phyloP scores from a whole-genome alignment of 2,888 invertebrate species.

The Parthenolecanium corni region DNA sequence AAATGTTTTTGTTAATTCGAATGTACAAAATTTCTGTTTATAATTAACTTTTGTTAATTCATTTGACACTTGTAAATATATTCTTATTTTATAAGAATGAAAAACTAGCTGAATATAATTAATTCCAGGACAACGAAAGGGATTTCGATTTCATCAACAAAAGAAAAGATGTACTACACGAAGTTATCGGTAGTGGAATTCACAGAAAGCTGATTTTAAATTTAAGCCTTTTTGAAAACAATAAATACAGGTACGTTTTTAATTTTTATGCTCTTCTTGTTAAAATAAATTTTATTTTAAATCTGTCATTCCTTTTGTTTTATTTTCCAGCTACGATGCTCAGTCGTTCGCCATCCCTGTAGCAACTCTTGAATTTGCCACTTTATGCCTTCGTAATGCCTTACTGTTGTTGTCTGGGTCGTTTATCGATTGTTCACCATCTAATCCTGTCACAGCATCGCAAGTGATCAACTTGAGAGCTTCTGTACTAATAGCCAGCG shows the following conservation, averaged over 20 bases:
- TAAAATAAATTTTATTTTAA: not conserved
- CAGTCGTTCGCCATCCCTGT: conserved; percentile 77
- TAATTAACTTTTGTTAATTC: no score
- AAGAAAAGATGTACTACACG: conserved; percentile 47
- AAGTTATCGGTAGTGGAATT: conserved; percentile 47
- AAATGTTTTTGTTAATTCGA: no score
- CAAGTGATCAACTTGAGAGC: conserved; percentile 39
- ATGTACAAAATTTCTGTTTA: no score
- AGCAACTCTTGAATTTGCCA: conserved; percentile 79
- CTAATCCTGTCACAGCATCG: conserved; percentile 28
- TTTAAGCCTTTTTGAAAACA: conserved; percentile 41
- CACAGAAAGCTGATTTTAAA: conserved; percentile 51
- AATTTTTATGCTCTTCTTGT: conserved; percentile 33
- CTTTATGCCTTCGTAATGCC: conserved; percentile 77
- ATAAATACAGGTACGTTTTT: conserved; percentile 42
- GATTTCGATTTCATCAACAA: conserved; percentile 48
- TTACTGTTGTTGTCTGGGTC: conserved; percentile 46
- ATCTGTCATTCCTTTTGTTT: not conserved
- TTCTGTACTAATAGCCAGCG: conserved; percentile 60
- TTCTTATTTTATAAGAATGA: no score
- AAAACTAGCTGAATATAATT: no score
- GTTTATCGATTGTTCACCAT: conserved; percentile 32
- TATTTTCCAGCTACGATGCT: conserved; percentile 44
- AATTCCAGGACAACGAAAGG: conserved; percentile 46
- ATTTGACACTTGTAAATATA: no score